Base-by-base conservation (phyloP, 2,888 invertebrate species). In the Cantharis lateralis region DNA sequence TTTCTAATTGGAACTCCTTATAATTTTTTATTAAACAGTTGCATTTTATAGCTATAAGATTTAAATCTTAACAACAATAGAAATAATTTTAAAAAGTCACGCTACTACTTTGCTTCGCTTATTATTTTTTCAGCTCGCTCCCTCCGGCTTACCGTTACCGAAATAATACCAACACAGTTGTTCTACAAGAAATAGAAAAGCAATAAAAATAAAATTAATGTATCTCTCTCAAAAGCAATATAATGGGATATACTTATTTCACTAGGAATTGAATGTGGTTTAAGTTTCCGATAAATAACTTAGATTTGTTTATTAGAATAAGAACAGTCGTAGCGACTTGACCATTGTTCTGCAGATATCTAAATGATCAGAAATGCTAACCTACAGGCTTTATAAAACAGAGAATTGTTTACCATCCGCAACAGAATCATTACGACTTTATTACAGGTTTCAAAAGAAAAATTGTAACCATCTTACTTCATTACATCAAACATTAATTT, bases 321-420 rank as follows among this genome's bases (percentile, higher is more conserved):
- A 80, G 79, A 78, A 73, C 75, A 69, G 80, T 80, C 77, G 79
- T 75, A 70, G 79, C 76, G 76, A 78, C 77, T 71, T 79, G 74
- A 73, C 79, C 75, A 80, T 80, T 80, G 80, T 80, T 80, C 78
- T 75, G 73, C 68, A 78, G 79, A 80, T 80, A 80, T 80, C 80
- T 70, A 75, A 73, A 78, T 78, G 78, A 78, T 78, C 78, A 76
- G 72, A 76, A 78, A 78, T 78, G 78, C 78, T 70, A 78, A 76
- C 78, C 78, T 68, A 78, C 16, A 61, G 78, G 73, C 71, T 70
- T 48, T 70, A 32, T 66, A 76, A 78, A 72, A 68, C 75, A 64
- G 70, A 68, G 75, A 71, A 78, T 78, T 78, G 78, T 76, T 76
- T 73, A 76, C 68, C 75, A 79, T 79, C 79, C 71, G 78, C 71